Evolutionary conservation across 2,888 invertebrate genomes (phyloP), one percentile per base, ranked within the genome.

Genomic region (Stenodera caucasica): DNA sequence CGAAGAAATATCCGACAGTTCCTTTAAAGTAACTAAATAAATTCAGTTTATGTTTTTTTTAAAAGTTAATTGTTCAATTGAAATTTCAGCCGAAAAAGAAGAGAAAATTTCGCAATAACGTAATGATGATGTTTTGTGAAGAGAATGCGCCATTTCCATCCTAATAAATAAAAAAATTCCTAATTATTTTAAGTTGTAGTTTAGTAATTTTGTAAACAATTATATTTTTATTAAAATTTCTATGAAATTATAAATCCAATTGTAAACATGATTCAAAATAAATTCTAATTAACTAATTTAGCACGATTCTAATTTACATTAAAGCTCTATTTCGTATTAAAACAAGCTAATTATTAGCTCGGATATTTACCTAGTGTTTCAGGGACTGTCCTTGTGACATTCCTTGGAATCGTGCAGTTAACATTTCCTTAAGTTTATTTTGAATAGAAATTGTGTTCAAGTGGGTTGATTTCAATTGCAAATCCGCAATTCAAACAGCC

Each of bases 91-190:
- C 76, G 60, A 80, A 77, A 71, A 81, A 77, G 66, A 81, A 80
- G 68, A 79, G 78, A 65, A 77, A 77, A 64, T 80, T 84, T 30
- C 86, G 85, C 71, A 84, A 84, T 70, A 86, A 85, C 63, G 74
- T 88, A 65, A 83, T 83, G 63, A 88, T 89, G 85, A 84, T 90
- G 63, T 54, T 59, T 55, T 87, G 87, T 71, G 90, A 90, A 78
- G 90, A 89, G 70, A 85, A 90, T 67, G 87, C 88, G 0, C 89
- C 89, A 0, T 72, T 90, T 15, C 89, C 89, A 0, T 80, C 80
- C 83, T 35, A 53, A 37, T 29, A 56, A 59, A 14, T 52, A 52
- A n/a, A 40, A 53, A 56, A 56, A 29, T 53, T 32, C 9, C 15
- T 51, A 2, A 18, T n/a, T 29, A n/a, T 7, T 30, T 11, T 50